A percentile compares a stretch with the other conserved stretches of the same genome.
Evolutionary conservation across 1,140 invertebrate species (phyloP).

Genomic region (Procambarus virginalis): DNA sequence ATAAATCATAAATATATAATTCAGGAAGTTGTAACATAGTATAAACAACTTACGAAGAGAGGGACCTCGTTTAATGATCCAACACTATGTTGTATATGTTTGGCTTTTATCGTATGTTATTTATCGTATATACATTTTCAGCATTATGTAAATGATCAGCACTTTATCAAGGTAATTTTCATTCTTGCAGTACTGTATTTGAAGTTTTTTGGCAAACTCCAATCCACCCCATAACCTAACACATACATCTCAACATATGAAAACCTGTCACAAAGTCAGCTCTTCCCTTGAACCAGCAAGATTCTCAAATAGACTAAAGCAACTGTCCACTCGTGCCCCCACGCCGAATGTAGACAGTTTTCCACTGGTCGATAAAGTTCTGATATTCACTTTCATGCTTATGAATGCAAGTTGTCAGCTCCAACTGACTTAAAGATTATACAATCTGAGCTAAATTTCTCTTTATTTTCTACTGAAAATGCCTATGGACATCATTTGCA

Average conservation of each 20-base stretch:
- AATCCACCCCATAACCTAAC: background rate
- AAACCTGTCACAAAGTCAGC: background rate
- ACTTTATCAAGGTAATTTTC: background rate
- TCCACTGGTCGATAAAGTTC: constrained; percentile 1
- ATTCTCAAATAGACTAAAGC: background rate
- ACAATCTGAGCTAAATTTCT: too few species aligned
- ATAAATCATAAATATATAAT: too few species aligned
- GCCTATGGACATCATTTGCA: too few species aligned
- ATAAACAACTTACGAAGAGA: too few species aligned
- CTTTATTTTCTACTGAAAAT: too few species aligned
- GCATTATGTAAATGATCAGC: background rate
- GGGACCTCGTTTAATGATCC: too few species aligned
- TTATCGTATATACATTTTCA: too few species aligned
- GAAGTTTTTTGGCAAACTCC: background rate
- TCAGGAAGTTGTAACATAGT: too few species aligned
- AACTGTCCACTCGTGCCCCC: constrained; percentile 11
- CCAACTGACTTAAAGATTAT: too few species aligned
- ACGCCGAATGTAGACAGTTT: constrained; percentile 3
- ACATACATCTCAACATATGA: background rate
- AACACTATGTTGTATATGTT: too few species aligned
- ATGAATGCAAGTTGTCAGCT: too few species aligned
- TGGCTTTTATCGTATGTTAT: too few species aligned
- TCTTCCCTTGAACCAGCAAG: background rate
- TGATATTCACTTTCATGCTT: background rate
- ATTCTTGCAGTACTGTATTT: background rate